Evolutionary conservation across 2,113 vertebrate species (phyloP).

Genomic region (Sebastes fasciatus): DNA sequence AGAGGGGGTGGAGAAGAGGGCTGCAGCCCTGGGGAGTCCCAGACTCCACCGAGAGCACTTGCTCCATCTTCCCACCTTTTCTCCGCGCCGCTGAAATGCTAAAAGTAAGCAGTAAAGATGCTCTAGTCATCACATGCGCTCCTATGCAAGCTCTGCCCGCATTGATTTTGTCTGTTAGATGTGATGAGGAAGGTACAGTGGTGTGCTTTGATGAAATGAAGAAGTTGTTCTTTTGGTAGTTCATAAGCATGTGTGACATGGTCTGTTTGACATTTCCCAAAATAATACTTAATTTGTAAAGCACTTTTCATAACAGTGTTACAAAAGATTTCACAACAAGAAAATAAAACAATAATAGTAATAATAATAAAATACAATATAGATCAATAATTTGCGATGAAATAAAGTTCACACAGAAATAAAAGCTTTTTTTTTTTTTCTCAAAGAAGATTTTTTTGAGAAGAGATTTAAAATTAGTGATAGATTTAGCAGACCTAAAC

Average conservation of each 20-base stretch:
- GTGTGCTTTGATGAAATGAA: constrained; percentile 23
- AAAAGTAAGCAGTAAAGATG: constrained; percentile 70
- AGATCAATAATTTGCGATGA: too few species aligned
- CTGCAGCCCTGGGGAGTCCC: constrained; percentile 64
- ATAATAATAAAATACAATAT: too few species aligned
- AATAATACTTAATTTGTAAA: too few species aligned
- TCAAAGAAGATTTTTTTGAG: too few species aligned
- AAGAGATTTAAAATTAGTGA: too few species aligned
- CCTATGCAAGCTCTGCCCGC: constrained; percentile 28
- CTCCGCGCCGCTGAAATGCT: constrained; percentile 46
- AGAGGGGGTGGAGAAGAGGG: constrained; percentile 57
- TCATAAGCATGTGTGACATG: background rate
- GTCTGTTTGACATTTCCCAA: background rate
- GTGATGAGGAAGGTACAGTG: constrained; percentile 24
- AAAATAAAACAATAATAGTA: too few species aligned
- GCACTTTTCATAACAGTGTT: too few species aligned
- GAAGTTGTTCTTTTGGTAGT: background rate
- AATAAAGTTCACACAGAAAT: too few species aligned
- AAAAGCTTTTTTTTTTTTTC: too few species aligned
- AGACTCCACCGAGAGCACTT: constrained; percentile 56
- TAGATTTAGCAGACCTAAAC: too few species aligned
- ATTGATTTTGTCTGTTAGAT: constrained; percentile 55
- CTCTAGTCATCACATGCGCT: constrained; percentile 60
- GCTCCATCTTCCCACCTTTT: constrained; percentile 58
- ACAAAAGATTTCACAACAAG: too few species aligned